These are phyloP conservation scores for Diarsia rubi DNA, from an alignment of 2,888 invertebrate species.

Conservation along the genomic window DNA sequence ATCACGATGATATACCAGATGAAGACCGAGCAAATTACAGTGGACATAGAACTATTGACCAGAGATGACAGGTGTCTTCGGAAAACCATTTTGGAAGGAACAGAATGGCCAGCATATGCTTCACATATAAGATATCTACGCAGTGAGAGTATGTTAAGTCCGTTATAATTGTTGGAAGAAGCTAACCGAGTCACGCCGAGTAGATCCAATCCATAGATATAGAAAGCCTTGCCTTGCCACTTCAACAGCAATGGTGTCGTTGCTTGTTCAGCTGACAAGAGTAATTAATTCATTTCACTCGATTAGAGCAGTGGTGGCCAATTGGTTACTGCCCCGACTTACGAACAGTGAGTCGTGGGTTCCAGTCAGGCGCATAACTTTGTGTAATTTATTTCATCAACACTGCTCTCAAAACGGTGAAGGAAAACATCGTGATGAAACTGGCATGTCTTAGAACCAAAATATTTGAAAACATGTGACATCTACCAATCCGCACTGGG, in stretches of 20 bases:
- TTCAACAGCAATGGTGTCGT: too few species aligned
- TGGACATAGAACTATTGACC: neutral
- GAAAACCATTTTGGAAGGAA: neutral
- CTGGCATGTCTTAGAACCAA: too few species aligned
- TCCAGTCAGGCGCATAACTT: too few species aligned
- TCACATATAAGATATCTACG: neutral
- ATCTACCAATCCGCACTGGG: too few species aligned
- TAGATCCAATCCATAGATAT: neutral
- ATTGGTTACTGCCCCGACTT: too few species aligned
- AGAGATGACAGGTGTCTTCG: neutral
- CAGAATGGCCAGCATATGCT: neutral
- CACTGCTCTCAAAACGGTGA: too few species aligned
- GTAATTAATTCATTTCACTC: neutral
- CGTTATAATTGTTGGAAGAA: neutral
- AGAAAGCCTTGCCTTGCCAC: neutral
- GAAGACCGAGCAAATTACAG: neutral
- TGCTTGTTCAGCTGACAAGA: neutral
- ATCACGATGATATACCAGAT: neutral
- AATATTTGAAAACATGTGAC: too few species aligned
- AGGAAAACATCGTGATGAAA: too few species aligned
- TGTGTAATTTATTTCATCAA: too few species aligned
- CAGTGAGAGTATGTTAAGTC: neutral
- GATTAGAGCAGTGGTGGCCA: too few species aligned
- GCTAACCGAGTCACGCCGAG: neutral
- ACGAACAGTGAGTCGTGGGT: too few species aligned